Percentiles rank a stretch among this genome's conserved stretches.
Conservation (phyloP, 2,797 vertebrate species). For the Salmo trutta region DNA sequence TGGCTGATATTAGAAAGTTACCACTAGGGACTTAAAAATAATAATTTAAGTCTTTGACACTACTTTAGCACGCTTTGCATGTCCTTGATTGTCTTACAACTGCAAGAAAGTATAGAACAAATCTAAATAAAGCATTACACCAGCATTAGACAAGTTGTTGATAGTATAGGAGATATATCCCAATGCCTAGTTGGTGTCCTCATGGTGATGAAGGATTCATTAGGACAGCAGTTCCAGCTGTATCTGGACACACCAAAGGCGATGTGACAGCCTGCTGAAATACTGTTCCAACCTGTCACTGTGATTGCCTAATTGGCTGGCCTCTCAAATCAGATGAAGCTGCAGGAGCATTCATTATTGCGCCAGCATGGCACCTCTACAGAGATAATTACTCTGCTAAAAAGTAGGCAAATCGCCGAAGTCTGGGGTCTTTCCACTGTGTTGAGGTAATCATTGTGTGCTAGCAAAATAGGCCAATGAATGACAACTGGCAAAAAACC, state of each 20-base stretch:
- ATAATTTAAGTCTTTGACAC: no score
- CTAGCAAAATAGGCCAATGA: neutral
- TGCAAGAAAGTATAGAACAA: no score
- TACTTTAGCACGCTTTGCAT: no score
- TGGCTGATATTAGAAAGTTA: no score
- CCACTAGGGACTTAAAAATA: no score
- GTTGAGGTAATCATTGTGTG: constrained; percentile 4
- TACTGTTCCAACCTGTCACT: constrained; percentile 26
- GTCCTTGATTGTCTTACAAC: no score
- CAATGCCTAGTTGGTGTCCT: neutral
- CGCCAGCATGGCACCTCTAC: constrained; percentile 17
- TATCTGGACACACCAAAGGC: neutral
- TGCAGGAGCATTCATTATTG: constrained; percentile 14
- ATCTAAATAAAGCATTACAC: no score
- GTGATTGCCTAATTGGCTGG: constrained; percentile 17
- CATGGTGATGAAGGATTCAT: neutral
- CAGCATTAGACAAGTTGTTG: no score
- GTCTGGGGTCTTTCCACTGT: constrained; percentile 9
- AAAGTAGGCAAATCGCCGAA: constrained; percentile 8
- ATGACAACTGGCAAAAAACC: neutral
- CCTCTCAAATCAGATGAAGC: constrained; percentile 16
- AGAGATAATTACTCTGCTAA: constrained; percentile 18
- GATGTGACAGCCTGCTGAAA: neutral
- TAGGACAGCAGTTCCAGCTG: neutral
- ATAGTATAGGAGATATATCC: neutral